These are phyloP conservation scores for Sebastes minor DNA, from an alignment of 2,797 vertebrate species.

Conservation along the genomic window DNA sequence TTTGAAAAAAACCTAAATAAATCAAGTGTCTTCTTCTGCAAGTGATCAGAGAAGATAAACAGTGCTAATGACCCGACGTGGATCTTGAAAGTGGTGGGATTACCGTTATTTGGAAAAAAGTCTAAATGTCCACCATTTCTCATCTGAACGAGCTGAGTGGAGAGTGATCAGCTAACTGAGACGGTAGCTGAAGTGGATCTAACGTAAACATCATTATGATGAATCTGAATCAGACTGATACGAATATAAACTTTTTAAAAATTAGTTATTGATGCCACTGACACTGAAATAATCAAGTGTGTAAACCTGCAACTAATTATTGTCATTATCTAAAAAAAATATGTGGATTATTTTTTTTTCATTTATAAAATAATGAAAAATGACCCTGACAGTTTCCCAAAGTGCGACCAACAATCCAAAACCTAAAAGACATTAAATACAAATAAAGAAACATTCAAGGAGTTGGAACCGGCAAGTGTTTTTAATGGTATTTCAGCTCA, in stretches of 20 bases:
- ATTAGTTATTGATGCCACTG: not conserved
- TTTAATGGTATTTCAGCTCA: not conserved
- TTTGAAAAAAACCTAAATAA: not conserved
- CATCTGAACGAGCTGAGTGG: constrained; percentile 30
- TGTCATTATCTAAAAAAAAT: not conserved
- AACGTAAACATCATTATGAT: not conserved
- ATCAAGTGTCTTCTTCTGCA: constrained; percentile 32
- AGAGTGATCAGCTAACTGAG: constrained; percentile 14
- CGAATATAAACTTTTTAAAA: not conserved
- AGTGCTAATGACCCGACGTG: constrained; percentile 1
- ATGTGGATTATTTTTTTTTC: not conserved
- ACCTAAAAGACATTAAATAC: not conserved
- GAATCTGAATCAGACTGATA: not conserved
- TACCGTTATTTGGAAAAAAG: constrained; percentile 20
- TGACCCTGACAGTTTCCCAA: not conserved
- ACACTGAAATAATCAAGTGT: not conserved
- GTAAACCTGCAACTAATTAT: not conserved
- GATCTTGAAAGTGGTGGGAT: constrained; percentile 40
- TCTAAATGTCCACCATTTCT: constrained; percentile 12
- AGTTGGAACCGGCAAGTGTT: not conserved
- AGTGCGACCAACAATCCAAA: not conserved
- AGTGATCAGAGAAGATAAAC: constrained; percentile 35
- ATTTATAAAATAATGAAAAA: not conserved
- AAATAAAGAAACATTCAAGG: not conserved
- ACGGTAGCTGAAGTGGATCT: constrained; percentile 11